phyloP scores from a whole-genome alignment of 1,140 invertebrate genomes.

The Oppia nitens region DNA sequence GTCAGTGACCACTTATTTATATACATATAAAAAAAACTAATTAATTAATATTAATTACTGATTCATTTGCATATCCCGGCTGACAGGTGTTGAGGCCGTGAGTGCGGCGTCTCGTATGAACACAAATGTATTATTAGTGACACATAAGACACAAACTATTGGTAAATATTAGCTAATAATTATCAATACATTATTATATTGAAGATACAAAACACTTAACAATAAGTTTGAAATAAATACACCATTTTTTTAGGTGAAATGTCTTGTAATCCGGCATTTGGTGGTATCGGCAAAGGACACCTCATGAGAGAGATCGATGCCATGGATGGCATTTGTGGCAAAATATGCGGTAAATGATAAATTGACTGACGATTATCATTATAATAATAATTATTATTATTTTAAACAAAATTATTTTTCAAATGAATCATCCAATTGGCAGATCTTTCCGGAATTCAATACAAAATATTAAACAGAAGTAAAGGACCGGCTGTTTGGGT shows the following conservation, averaged over 20 bases:
- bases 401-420: too few relatives aligned
- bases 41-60: too few relatives aligned
- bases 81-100: conserved; percentile 80
- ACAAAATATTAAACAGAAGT: conserved; percentile 50
- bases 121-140: conserved; percentile 61
- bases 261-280: conserved; percentile 91
- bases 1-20: too few relatives aligned
- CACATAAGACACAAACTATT: conserved; percentile 74
- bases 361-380: too few relatives aligned
- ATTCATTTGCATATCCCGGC: too few relatives aligned
- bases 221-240: conserved; percentile 14
- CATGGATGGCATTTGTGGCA: conserved; percentile 65
- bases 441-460: conserved; percentile 37
- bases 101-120: conserved; percentile 70
- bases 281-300: conserved; percentile 88
- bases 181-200: too few relatives aligned
- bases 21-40: too few relatives aligned
- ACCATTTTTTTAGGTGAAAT: conserved; percentile 77
- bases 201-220: too few relatives aligned
- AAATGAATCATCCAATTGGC: conserved; percentile 8
- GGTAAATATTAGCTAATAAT: too few relatives aligned
- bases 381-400: too few relatives aligned
- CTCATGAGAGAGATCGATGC: conserved; percentile 82
- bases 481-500: conserved; percentile 77
- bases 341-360: conserved; percentile 74